Evolutionary conservation across 2,797 vertebrate species (phyloP), one percentile per base, ranked within the genome.

Genomic region (Tiaroga cobitis): DNA sequence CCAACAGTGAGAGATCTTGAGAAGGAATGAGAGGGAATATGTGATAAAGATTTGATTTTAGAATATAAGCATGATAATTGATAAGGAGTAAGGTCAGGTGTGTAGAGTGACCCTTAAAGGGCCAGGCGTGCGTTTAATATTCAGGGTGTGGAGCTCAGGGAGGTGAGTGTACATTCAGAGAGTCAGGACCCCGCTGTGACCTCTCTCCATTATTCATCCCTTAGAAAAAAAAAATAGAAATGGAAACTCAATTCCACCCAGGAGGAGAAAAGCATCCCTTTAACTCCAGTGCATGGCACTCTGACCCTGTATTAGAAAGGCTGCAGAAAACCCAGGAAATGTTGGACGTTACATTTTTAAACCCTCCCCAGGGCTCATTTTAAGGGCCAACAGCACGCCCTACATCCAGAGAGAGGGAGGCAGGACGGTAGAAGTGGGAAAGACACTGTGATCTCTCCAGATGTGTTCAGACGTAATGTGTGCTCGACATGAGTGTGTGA

Each of bases 131-230:
- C 81, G 83, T 86, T 95, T 95, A 95, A 92, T 94, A 96, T 95
- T 94, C 95, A 91, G 89, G 82, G 87, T 90, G 91, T 70, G 65
- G 75, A 69, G 89, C 87, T 87, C 89, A 90, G 90, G 90, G 90
- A 92, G 93, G 92, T 90, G 90, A 90, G 90, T 92, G 88, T 93
- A 94, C 95, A 94, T 94, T 94, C 93, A 90, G 91, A 92, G 93
- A 93, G 94, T 94, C 91, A 89, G 79, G 92, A 94, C 95, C 93
- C 95, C 93, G 89, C 89, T 49, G 90, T 95, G 94, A 96, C 94
- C 95, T 90, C 92, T 90, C 90, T 96, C 93, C 94, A 96, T 96
- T 94, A 96, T 96, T 96, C 93, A 96, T 96, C 94, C 92, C 86
- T 69, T 89, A 88, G 91, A 95, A 95, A 93, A 87, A 46, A 65